These are phyloP conservation scores for Aphyosemion australe DNA, from an alignment of 2,113 vertebrate species.

Conservation along the genomic window DNA sequence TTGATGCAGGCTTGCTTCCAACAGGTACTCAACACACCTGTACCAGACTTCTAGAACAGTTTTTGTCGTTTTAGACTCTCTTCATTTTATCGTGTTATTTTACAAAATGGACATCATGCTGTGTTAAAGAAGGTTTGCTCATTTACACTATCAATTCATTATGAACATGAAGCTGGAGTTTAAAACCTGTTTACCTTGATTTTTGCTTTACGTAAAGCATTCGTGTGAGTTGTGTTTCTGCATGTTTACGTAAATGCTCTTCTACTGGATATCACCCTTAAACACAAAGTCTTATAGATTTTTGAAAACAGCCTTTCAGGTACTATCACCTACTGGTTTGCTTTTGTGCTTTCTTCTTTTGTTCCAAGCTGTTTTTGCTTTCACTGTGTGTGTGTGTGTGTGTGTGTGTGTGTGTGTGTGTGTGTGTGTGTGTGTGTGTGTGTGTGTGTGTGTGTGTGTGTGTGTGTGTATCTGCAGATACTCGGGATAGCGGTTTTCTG, in stretches of 20 bases:
- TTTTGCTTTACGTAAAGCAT: background rate
- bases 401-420: too few relatives aligned
- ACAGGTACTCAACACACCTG: constrained; percentile 72
- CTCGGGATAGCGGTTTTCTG: too few relatives aligned
- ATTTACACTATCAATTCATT: background rate
- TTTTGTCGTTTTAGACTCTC: background rate
- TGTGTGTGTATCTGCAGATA: too few relatives aligned
- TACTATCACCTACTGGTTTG: background rate
- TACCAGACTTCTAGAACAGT: background rate
- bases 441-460: too few relatives aligned
- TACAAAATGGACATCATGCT: background rate
- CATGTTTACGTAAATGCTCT: background rate
- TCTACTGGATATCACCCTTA: background rate
- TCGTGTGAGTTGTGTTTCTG: background rate
- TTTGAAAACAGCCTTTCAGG: background rate
- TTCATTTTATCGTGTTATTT: too few relatives aligned
- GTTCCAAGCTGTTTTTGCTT: too few relatives aligned
- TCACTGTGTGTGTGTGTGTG: too few relatives aligned
- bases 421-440: too few relatives aligned
- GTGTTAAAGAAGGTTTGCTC: background rate
- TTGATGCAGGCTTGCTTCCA: constrained; percentile 86
- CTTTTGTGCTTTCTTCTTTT: background rate
- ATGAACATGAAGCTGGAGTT: too few relatives aligned
- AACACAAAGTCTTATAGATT: background rate
- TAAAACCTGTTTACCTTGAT: too few relatives aligned